These are phyloP conservation scores for Geotrupes spiniger DNA, from an alignment of 2,888 invertebrate species.

Conservation along the genomic window DNA sequence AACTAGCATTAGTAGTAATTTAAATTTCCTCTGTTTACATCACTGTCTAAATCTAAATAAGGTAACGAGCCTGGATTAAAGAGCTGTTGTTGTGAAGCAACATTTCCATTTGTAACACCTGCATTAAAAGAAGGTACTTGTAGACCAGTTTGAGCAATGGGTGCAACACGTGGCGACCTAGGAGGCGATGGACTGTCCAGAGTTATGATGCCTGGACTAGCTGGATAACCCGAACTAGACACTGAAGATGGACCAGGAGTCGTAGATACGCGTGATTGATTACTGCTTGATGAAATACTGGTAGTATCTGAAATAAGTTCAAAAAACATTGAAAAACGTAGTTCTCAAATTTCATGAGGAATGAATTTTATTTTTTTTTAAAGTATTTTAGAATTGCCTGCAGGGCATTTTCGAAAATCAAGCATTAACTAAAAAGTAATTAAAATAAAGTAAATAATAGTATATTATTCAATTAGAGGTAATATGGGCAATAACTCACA, in stretches of 20 bases:
- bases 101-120: constrained; percentile 16
- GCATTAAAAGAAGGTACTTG: constrained; percentile 11
- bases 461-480: no score
- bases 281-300: constrained; percentile 51
- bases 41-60: constrained; percentile 44
- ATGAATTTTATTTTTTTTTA: no score
- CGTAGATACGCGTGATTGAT: constrained; percentile 43
- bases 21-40: constrained; percentile 32
- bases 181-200: constrained; percentile 65
- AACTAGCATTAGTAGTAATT: constrained; percentile 17
- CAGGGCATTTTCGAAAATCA: no score
- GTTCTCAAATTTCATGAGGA: no score
- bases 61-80: constrained; percentile 37
- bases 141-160: constrained; percentile 15
- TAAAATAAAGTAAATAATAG: no score
- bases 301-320: constrained; percentile 43
- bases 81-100: constrained; percentile 13
- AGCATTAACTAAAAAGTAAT: no score
- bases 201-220: constrained; percentile 60
- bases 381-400: no score
- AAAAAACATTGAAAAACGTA: neutral
- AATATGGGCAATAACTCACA: no score
- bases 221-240: constrained; percentile 61
- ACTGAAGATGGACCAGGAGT: constrained; percentile 53
- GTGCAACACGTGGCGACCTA: constrained; percentile 37